Evolutionary conservation across 1,140 invertebrate genomes (phyloP).

Genomic region (Cotesia chilonis): DNA sequence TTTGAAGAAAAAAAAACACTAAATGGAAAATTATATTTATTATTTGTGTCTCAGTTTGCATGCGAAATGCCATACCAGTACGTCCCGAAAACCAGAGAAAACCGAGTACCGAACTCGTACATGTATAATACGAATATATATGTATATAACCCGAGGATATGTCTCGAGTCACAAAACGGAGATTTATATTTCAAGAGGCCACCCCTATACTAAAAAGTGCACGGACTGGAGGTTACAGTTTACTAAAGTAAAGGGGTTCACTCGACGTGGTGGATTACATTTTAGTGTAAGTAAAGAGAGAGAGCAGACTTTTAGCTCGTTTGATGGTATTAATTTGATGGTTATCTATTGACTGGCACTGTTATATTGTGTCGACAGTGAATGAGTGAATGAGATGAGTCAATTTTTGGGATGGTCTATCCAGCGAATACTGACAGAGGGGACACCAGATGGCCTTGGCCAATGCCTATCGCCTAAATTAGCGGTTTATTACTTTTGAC

Average conservation of each 20-base stretch:
- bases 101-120: no score
- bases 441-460: conserved; percentile 31
- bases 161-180: conserved; percentile 8
- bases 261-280: neutral
- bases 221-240: no score
- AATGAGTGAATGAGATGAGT: conserved; percentile 18
- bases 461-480: conserved; percentile 22
- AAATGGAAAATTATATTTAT: no score
- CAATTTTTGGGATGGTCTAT: conserved; percentile 22
- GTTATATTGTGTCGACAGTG: no score
- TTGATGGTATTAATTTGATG: conserved; percentile 38
- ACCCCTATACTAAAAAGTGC: neutral
- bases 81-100: no score
- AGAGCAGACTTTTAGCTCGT: conserved; percentile 26
- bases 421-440: neutral
- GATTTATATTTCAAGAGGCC: conserved; percentile 32
- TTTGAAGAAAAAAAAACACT: no score
- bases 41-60: no score
- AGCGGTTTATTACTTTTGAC: conserved; percentile 26
- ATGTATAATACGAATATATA: no score
- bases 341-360: conserved; percentile 10
- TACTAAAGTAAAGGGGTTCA: neutral
- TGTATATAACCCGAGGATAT: neutral
- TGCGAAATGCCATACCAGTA: no score
- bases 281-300: conserved; percentile 6